Evolutionary conservation across 2,113 vertebrate species (phyloP), one percentile per base, ranked within the genome.

Genomic region (Heterocephalus glaber): DNA sequence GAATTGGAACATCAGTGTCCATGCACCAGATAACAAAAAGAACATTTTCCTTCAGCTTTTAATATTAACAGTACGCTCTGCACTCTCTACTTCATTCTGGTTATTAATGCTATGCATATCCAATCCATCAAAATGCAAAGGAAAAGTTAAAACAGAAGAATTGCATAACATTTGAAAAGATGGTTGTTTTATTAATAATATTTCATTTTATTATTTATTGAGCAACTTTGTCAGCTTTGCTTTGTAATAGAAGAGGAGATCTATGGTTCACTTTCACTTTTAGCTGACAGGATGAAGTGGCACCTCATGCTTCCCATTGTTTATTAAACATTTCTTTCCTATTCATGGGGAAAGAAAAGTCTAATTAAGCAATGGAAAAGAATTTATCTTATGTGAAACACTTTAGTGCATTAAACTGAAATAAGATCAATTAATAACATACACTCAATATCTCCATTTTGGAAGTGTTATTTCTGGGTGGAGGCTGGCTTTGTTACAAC

Each of bases 151-250:
- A 93, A 47, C 86, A 90, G 93, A 82, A 70, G 79, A 66, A 70
- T 20, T 74, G 60, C 11, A 33, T 87, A 83, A n/a, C 86, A 28
- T 90, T 61, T 86, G 97, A 95, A 97, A 97, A 80, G 70, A 65
- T 86, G 60, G 83, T 91, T 96, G 66, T 97, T 94, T 97, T 68
- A 61, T 88, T 96, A 47, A 3, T 68, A 47, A 16, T 77, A 26
- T 86, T 91, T 97, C 16, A 56, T 19, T 38, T 92, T 4, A 52
- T 92, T 94, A 82, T 95, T 96, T 95, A 97, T 95, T 88, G 86
- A 90, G 89, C 89, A 94, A 93, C 66, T 60, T 30, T 86, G 33
- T 92, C 85, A 44, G 52, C 60, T 95, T 4, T 1, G 56, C 66
- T 95, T 56, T 90, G 68, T 61, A 60, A 72, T 83, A 95, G 41